Conservation (phyloP, 92 coral and sea anemone genomes). For the Galaxea fascicularis region DNA sequence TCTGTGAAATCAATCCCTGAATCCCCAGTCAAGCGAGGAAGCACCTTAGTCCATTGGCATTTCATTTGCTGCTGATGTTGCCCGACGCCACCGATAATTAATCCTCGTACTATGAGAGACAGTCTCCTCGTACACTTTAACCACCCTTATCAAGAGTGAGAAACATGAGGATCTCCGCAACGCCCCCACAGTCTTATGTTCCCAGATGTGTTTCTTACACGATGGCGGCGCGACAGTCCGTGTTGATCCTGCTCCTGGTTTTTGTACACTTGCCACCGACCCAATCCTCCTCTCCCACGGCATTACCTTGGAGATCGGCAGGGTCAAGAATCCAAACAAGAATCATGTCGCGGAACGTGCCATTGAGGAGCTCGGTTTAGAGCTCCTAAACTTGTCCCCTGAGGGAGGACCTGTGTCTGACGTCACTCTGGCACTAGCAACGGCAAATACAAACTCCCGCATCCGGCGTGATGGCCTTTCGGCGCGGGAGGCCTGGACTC, state of each 20-base stretch:
- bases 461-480: slow-evolving; percentile 55
- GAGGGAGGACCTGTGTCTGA: not conserved
- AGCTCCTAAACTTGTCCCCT: slow-evolving; percentile 18
- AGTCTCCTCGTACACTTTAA: slow-evolving; percentile 54
- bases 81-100: slow-evolving; percentile 35
- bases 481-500: slow-evolving; percentile 52
- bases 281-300: no score
- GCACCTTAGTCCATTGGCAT: slow-evolving; percentile 48
- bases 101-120: slow-evolving; percentile 49
- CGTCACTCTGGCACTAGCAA: slow-evolving; percentile 29
- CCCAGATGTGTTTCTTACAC: slow-evolving; percentile 27
- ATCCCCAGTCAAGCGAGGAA: slow-evolving; percentile 49
- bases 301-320: no score
- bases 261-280: no score
- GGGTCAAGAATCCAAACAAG: no score
- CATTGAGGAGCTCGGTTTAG: no score
- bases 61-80: slow-evolving; percentile 35
- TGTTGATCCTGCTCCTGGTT: no score
- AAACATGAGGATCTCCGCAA: slow-evolving; percentile 31
- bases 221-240: no score
- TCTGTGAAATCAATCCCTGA: slow-evolving; percentile 9
- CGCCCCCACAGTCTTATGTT: slow-evolving; percentile 19
- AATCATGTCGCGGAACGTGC: no score
- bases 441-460: slow-evolving; percentile 19
- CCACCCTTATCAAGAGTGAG: no score